Evolutionary conservation across 2,113 vertebrate species (phyloP), one percentile per base, ranked within the genome.

Genomic region (Nycticebus coucang): DNA sequence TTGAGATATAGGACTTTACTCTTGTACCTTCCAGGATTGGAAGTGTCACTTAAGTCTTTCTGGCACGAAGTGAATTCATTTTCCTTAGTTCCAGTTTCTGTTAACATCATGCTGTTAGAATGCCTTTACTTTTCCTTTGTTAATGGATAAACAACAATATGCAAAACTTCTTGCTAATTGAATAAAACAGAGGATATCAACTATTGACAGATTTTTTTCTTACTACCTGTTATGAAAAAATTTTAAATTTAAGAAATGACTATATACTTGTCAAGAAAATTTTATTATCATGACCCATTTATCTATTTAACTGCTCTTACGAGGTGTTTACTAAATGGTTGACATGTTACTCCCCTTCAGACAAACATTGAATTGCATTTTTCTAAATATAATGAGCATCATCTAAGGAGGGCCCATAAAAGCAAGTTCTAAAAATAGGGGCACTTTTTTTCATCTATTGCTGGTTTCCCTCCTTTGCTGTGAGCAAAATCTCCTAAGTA

Each of bases 211-310:
- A 33, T 75, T 17, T 83, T 83, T 89, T 86, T 41, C 68, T 89
- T 28, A 89, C 22, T 2, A 4, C 64, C 66, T 77, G 19, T 19
- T 84, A 62, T 55, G 57, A 72, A 86, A 79, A 89, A 37, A 66
- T 74, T 74, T 95, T 96, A 62, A 78, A 74, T 89, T n/a, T 80
- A 62, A 80, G 37, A 55, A 92, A 59, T 66, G 17, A 60, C 19
- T n/a, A 4, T 21, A 9, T 17, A 69, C 19, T 45, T 92, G 60
- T 19, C 1, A 35, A n/a, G n/a, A 35, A 83, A 68, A 57, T 83
- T 66, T 83, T 14, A 57, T 69, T 30, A 50, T 75, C 9, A 45
- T 59, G 55, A 57, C 33, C 66, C 37, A 24, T 50, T 64, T 92
- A 64, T 45, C 50, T 37, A 37, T 30, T 71, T 66, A 45, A 57